These are phyloP conservation scores for Carcina quercana DNA, from an alignment of 2,888 invertebrate species.

Conservation along the genomic window DNA sequence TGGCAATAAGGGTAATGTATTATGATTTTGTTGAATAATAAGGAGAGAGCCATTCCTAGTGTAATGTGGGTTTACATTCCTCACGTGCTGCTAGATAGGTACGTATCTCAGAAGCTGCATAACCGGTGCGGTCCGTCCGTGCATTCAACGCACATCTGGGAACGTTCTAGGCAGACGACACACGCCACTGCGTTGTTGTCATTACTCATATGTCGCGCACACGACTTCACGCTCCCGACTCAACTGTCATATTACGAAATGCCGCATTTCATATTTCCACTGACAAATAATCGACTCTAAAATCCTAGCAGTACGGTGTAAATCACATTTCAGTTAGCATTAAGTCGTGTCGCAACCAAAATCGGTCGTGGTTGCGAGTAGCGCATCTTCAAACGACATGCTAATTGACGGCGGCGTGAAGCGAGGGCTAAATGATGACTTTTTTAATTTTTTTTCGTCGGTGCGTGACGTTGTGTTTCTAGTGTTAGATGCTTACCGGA, in stretches of 20 bases:
- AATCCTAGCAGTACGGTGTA: constrained; percentile 26
- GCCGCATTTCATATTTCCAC: constrained; percentile 33
- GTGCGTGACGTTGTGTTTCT: constrained; percentile 18
- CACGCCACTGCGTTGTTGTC: constrained; percentile 62
- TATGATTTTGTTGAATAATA: too few relatives aligned
- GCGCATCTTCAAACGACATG: constrained; percentile 67
- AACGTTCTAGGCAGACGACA: constrained; percentile 46
- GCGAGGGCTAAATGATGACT: constrained; percentile 37
- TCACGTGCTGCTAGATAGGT: constrained; percentile 32
- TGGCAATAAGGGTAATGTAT: too few relatives aligned
- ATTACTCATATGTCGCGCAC: constrained; percentile 70
- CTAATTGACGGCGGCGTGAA: constrained; percentile 65
- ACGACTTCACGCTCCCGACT: constrained; percentile 54
- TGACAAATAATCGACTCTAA: constrained; percentile 43
- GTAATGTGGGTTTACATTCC: constrained; percentile 28
- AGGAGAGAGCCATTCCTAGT: too few relatives aligned
- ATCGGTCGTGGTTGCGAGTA: constrained; percentile 35
- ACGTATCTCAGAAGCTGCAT: constrained; percentile 44
- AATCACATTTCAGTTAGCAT: constrained; percentile 22
- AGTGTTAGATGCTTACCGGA: constrained; percentile 6
- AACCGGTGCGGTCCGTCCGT: constrained; percentile 47
- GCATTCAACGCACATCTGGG: constrained; percentile 60
- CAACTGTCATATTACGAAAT: constrained; percentile 39
- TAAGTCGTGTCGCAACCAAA: constrained; percentile 31
- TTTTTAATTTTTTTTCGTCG: constrained; percentile 27